Evolutionary conservation across 2,888 invertebrate genomes (phyloP).

Genomic region (Coleophora deauratella): DNA sequence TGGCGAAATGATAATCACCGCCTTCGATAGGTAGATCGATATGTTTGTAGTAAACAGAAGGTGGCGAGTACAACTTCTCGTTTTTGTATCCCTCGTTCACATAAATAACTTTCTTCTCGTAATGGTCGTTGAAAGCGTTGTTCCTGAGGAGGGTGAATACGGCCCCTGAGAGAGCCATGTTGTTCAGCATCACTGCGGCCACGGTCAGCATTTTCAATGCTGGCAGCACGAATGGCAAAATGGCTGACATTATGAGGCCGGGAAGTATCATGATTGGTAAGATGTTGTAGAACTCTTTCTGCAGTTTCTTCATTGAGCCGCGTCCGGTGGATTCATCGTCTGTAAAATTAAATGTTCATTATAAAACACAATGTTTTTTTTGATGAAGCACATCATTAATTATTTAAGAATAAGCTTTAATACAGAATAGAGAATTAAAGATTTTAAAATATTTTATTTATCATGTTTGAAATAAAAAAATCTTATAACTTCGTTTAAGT

Average conservation of each 20-base stretch:
- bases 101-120: conserved; percentile 71
- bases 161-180: conserved; percentile 78
- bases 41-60: conserved; percentile 18
- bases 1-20: neutral
- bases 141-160: conserved; percentile 72
- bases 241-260: conserved; percentile 77
- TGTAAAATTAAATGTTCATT: conserved; percentile 14
- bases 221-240: conserved; percentile 80
- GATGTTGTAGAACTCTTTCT: conserved; percentile 45
- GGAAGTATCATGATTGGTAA: conserved; percentile 76
- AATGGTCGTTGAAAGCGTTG: conserved; percentile 71
- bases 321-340: conserved; percentile 26
- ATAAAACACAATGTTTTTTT: neutral
- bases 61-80: conserved; percentile 30
- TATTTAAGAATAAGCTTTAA: neutral
- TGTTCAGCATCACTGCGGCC: conserved; percentile 76
- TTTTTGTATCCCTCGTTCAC: conserved; percentile 73
- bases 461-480: no score
- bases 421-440: no score
- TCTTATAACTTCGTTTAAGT: no score
- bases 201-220: conserved; percentile 79
- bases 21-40: conserved; percentile 7
- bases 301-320: conserved; percentile 46
- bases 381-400: neutral
- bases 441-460: no score